These are phyloP conservation scores for Myotis planiceps DNA, from an alignment of 2,797 vertebrate species.

Conservation along the genomic window DNA sequence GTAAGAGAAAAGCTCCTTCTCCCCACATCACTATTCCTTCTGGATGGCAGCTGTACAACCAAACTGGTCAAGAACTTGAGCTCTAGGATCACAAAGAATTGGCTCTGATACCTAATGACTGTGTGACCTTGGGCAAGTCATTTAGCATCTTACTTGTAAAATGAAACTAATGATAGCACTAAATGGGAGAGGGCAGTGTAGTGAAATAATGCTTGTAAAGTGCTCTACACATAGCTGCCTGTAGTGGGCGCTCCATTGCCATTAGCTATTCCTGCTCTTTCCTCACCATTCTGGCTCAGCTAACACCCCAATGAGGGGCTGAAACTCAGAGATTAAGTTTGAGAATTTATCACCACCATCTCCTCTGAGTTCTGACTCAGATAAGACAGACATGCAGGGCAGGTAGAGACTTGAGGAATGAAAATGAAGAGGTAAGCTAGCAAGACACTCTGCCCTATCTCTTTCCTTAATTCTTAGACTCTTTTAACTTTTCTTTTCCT, in stretches of 20 bases:
- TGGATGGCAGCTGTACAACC: not conserved
- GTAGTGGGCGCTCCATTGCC: not conserved
- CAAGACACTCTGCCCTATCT: not conserved
- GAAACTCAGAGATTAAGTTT: not conserved
- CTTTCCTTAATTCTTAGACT: not conserved
- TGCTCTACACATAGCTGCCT: not conserved
- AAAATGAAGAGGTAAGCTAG: not conserved
- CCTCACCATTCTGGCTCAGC: too few relatives aligned
- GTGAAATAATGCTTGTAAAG: not conserved
- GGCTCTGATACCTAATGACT: not conserved
- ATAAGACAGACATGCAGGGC: not conserved
- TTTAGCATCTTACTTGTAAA: not conserved
- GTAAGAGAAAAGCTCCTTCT: not conserved
- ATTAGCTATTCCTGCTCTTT: not conserved
- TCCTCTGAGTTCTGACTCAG: not conserved
- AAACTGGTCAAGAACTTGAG: not conserved
- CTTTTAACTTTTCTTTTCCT: not conserved
- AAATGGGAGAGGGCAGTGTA: rapidly evolving
- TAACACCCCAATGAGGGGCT: not conserved
- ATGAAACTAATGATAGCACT: not conserved
- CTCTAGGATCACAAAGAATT: not conserved
- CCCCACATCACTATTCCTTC: not conserved
- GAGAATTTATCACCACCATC: not conserved
- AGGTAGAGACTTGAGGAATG: not conserved
- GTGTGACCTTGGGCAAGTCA: not conserved